Evolutionary conservation across 2,797 vertebrate species (phyloP).

Genomic region (Limosa lapponica): DNA sequence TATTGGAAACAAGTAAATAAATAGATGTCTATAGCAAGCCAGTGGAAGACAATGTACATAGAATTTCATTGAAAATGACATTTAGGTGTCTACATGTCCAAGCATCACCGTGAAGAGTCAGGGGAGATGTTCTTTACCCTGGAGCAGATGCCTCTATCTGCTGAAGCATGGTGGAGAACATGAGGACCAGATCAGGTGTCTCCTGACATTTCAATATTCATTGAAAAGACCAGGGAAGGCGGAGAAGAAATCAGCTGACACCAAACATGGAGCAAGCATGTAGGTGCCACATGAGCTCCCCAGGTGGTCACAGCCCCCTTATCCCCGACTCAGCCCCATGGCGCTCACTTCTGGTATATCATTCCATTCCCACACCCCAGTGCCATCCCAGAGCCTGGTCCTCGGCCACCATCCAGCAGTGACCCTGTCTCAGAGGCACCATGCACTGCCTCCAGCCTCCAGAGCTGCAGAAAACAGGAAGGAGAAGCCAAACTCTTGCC

Average conservation of each 20-base stretch:
- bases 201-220: no score
- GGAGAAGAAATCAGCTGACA: not conserved
- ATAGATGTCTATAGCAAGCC: not conserved
- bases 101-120: no score
- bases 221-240: not conserved
- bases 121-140: no score
- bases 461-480: not conserved
- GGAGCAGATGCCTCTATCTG: no score
- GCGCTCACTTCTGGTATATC: not conserved
- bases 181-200: no score
- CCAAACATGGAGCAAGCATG: rapidly evolving
- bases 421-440: not conserved
- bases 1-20: not conserved
- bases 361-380: not conserved
- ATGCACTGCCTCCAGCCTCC: not conserved
- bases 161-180: no score
- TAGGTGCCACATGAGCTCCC: rapidly evolving
- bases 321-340: rapidly evolving
- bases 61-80: not conserved
- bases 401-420: not conserved
- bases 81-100: no score
- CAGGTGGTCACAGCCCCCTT: rapidly evolving
- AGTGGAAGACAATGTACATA: not conserved
- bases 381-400: not conserved
- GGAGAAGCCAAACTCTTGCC: not conserved